A percentile compares a stretch with the other conserved stretches of the same genome.
phyloP scores from a whole-genome alignment of 2,113 vertebrate genomes.

The Catharus fuscescens region DNA sequence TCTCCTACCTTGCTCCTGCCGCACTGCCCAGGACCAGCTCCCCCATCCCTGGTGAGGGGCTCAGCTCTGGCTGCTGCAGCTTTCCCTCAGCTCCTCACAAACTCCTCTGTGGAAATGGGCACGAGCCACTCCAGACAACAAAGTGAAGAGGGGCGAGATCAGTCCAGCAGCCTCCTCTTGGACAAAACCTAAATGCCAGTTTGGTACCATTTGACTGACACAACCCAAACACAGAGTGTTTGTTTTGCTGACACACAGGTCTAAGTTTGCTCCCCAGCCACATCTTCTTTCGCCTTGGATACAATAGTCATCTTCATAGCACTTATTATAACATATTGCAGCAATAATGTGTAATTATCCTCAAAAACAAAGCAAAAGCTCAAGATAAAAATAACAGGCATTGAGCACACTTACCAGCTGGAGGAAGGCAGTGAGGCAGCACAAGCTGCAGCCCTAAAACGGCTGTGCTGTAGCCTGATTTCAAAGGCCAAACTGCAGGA shows the following conservation, averaged over 20 bases:
- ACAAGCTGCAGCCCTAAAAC: conserved; percentile 17
- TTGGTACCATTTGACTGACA: conserved; percentile 18
- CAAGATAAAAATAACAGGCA: conserved; percentile 66
- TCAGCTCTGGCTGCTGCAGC: fast-evolving
- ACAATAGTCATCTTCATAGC: conserved; percentile 48
- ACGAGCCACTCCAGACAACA: neutral
- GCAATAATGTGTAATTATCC: conserved; percentile 58
- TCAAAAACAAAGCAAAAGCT: conserved; percentile 68
- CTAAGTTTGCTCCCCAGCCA: conserved; percentile 43
- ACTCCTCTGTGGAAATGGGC: fast-evolving
- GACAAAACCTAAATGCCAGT: neutral
- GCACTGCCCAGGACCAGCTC: neutral
- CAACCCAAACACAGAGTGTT: conserved; percentile 5
- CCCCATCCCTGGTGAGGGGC: neutral
- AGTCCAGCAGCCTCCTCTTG: neutral
- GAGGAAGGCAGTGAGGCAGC: conserved; percentile 13
- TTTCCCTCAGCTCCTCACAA: neutral
- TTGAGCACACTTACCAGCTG: conserved; percentile 58
- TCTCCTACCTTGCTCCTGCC: neutral
- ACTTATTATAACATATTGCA: conserved; percentile 64
- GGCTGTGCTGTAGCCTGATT: neutral
- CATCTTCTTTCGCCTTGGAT: conserved; percentile 53
- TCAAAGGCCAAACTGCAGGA: neutral
- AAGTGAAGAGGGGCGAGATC: neutral
- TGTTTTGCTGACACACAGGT: conserved; percentile 34